Base-by-base conservation (phyloP, 2,113 vertebrate species). In the Anhinga rufa region DNA sequence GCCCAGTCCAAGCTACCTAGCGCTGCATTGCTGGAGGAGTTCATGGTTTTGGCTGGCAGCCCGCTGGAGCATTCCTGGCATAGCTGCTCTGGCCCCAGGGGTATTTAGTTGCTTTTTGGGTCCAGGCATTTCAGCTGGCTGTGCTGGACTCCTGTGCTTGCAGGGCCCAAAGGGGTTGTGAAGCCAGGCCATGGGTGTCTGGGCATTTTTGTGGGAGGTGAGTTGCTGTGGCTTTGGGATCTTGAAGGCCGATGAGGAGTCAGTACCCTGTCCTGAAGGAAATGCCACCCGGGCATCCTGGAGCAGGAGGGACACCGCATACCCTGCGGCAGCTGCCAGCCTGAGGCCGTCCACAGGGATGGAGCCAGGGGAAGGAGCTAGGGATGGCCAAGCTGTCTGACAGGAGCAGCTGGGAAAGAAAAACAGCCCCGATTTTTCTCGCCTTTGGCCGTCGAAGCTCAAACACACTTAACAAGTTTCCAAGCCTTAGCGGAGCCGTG, bases 401-500 rank as follows among this genome's bases (percentile, higher is more conserved):
- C 1, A 0, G 60, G 21, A 91, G 40, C 40, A 22, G 55, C 36
- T 9, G 1, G 44, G 64, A 46, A 82, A 52, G 40, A 24, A 65
- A 68, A 94, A 0, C 68, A 83, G 44, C 58, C 64, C 40, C 2
- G 3, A 6, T 32, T 49, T 44, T 22, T n/a, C 76, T 81, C 0
- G 0, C 29, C 17, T 18, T 78, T 69, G 64, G 49, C 76, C 7
- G 10, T 44, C 0, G 2, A 44, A 48, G 7, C 34, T 46, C 42
- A 58, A 86, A 57, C 70, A 8, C 55, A 3, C 54, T 51, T 1
- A 38, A 28, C n/a, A 6, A 54, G 14, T 42, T 65, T 31, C 81
- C 6, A 14, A 81, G 38, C 49, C 58, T 28, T 25, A 7, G 34
- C 0, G 0, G 66, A 62, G 61, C 48, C 0, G 0, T 0, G 3